Base-by-base conservation (phyloP, 1,140 invertebrate species). In the Drosophila sulfurigaster region DNA sequence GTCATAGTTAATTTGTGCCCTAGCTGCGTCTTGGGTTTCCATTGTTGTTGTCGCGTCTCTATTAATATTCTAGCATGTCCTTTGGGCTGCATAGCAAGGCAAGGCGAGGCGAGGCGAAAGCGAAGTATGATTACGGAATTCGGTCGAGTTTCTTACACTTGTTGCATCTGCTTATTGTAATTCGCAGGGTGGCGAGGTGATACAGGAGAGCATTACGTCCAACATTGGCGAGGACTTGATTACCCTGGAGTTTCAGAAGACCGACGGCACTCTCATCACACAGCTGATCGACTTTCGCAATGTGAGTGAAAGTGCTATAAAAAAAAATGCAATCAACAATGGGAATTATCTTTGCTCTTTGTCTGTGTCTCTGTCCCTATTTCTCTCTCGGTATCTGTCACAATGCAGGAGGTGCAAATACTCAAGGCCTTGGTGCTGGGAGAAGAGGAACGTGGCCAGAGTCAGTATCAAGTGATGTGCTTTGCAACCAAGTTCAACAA, bases 211-310 rank as follows among this genome's bases (percentile, higher is more conserved):
- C 59, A 98, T 99, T 92, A 95, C 95, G 71, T 96, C 97, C 11
- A 99, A 99, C 93, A 96, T 97, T 51, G 96, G 95, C 43, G 97
- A 98, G 77, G 97, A 99, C 93, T 96, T 96, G 25, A 96, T 99
- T 51, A 96, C 95, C 7, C 93, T 99, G 63, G 97, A 98, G 91
- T 98, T 98, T 89, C 95, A 97, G 92, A 95, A 97, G 70, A 96
- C 96, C 2, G 98, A 99, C 93, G 98, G 98, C 52, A 98, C 98
- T 7, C 94, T 97, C 75, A 95, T 99, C 30, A 98, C 97, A 6
- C 97, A 98, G 92, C 95, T 99, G 35, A 96, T 99, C 66, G 98
- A 99, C 93, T 99, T 98, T 92, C 96, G 96, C 94, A 97, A 97
- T 94, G 97, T 98, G 94, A 96, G 95, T 95, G 52, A 7, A 43